These are phyloP conservation scores for Conus ventricosus DNA, from an alignment of 1,140 invertebrate species.

Conservation along the genomic window DNA sequence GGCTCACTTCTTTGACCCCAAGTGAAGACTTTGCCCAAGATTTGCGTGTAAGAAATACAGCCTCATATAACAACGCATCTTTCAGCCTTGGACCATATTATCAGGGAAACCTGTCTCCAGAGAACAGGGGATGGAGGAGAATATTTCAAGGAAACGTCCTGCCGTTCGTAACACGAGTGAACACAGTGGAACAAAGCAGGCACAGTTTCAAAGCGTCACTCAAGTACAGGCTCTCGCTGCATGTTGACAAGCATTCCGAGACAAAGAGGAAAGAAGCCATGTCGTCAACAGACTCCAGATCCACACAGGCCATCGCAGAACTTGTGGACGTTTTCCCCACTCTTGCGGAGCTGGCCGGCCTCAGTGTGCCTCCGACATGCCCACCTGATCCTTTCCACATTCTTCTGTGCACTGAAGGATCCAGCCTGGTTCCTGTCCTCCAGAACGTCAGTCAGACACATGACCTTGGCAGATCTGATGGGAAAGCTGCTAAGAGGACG, in stretches of 20 bases:
- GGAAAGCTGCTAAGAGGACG: too few species aligned
- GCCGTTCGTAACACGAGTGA: constrained; percentile 25
- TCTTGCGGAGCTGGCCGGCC: constrained; percentile 83
- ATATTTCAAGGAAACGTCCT: constrained; percentile 31
- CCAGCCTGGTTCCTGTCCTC: constrained; percentile 78
- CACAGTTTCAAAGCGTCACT: neutral
- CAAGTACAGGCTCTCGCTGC: constrained; percentile 18
- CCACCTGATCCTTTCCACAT: constrained; percentile 69
- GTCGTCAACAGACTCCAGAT: neutral
- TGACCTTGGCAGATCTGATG: neutral
- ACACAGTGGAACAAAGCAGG: neutral
- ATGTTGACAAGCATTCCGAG: constrained; percentile 21
- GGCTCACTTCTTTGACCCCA: neutral
- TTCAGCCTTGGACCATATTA: neutral
- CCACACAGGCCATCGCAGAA: constrained; percentile 79
- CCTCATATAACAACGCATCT: neutral
- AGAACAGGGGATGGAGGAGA: neutral
- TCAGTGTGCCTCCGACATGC: constrained; percentile 79
- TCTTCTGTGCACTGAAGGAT: constrained; percentile 83
- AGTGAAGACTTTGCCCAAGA: neutral
- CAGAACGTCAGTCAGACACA: constrained; percentile 36
- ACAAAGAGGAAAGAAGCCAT: neutral
- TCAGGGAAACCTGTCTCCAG: neutral
- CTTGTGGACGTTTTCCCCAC: constrained; percentile 91
- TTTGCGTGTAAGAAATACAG: neutral